These are phyloP conservation scores for Sericinus montela DNA, from an alignment of 2,888 invertebrate genomes.

Conservation along the genomic window DNA sequence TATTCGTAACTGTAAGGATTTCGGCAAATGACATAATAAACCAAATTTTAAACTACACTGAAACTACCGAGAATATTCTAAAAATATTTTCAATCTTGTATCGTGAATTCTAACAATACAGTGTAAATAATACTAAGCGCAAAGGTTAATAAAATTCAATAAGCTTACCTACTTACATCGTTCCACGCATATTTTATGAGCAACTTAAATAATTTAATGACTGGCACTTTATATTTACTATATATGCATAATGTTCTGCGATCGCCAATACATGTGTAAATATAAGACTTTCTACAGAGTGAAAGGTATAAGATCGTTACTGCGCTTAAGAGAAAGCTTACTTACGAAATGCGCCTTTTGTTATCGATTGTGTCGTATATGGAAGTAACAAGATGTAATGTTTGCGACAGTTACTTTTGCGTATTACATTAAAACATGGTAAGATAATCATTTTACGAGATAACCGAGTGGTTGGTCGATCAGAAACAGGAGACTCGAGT, in stretches of 20 bases:
- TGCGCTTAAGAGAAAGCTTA: slow-evolving; percentile 15
- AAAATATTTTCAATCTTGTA: no score
- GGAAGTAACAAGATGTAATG: neutral
- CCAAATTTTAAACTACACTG: no score
- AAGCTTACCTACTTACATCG: neutral
- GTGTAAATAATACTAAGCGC: neutral
- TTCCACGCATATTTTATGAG: neutral
- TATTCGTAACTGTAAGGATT: no score
- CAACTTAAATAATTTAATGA: neutral
- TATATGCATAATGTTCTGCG: neutral
- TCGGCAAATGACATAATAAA: no score
- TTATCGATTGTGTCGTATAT: slow-evolving; percentile 12
- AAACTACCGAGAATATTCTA: no score
- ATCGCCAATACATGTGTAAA: slow-evolving; percentile 6
- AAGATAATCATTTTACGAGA: no score
- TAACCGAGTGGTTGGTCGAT: no score
- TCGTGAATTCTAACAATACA: neutral
- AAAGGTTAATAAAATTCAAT: slow-evolving; percentile 3
- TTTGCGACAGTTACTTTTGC: neutral
- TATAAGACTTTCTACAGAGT: slow-evolving; percentile 10
- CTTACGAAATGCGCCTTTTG: slow-evolving; percentile 15
- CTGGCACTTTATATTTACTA: neutral
- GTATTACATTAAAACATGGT: no score
- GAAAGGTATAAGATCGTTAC: slow-evolving; percentile 13
- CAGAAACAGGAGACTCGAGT: no score